These are phyloP conservation scores for Laticauda laticaudata DNA, from an alignment of 2,113 vertebrate species.

Conservation along the genomic window DNA sequence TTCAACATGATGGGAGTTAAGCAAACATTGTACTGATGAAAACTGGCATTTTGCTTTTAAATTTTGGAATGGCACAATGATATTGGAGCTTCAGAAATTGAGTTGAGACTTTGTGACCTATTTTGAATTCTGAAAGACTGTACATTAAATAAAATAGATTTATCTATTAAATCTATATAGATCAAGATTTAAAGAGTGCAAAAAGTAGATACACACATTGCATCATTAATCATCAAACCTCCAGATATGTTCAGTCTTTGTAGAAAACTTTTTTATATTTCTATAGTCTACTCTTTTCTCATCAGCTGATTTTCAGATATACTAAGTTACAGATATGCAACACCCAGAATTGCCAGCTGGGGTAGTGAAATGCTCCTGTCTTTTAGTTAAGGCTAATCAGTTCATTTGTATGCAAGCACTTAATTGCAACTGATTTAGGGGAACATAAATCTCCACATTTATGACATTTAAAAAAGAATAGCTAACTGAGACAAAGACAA, in stretches of 20 bases:
- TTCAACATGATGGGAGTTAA: background rate
- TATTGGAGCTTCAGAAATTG: background rate
- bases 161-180: too few species aligned
- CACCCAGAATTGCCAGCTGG: background rate
- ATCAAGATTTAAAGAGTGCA: background rate
- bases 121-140: background rate
- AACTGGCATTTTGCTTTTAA: background rate
- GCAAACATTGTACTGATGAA: background rate
- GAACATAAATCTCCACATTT: background rate
- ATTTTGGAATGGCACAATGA: background rate
- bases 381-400: background rate
- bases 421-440: background rate
- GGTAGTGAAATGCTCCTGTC: background rate
- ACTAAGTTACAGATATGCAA: background rate
- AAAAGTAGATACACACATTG: background rate
- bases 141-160: background rate
- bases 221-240: background rate
- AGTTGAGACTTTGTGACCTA: background rate
- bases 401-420: background rate
- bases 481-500: background rate
- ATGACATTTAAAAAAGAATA: background rate
- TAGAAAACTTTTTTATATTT: background rate
- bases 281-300: background rate
- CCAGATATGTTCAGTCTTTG: background rate
- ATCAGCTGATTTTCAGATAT: background rate